Conservation (phyloP, 2,888 invertebrate species). For the Cantharis rufa region DNA sequence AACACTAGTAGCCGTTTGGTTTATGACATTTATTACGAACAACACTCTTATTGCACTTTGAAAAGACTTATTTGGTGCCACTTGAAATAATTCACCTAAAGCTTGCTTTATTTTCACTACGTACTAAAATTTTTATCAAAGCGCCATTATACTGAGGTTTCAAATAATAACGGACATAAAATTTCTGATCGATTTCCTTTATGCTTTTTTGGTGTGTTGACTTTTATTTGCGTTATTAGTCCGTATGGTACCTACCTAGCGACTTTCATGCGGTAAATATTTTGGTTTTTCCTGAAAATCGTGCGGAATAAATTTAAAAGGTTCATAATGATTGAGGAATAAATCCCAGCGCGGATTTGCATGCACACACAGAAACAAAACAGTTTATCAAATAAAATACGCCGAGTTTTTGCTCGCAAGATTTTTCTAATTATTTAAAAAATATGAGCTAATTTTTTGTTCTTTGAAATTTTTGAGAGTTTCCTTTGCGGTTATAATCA, state of each 20-base stretch:
- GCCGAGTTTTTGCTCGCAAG: background rate
- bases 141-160: background rate
- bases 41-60: slow-evolving; percentile 1
- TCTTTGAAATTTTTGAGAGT: background rate
- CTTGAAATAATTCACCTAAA: background rate
- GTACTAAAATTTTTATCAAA: background rate
- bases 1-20: background rate
- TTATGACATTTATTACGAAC: slow-evolving; percentile 5
- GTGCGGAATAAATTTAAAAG: background rate
- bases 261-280: background rate
- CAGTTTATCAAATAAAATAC: background rate
- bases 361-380: background rate
- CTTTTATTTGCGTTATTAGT: background rate
- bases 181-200: background rate
- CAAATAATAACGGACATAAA: background rate
- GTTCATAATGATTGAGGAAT: background rate
- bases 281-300: background rate
- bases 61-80: slow-evolving; percentile 1
- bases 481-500: background rate
- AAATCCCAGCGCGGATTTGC: background rate
- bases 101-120: background rate
- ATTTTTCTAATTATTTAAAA: background rate
- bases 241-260: background rate
- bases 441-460: background rate
- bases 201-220: background rate